Conservation (phyloP, 2,113 vertebrate species). For the Vimba vimba region DNA sequence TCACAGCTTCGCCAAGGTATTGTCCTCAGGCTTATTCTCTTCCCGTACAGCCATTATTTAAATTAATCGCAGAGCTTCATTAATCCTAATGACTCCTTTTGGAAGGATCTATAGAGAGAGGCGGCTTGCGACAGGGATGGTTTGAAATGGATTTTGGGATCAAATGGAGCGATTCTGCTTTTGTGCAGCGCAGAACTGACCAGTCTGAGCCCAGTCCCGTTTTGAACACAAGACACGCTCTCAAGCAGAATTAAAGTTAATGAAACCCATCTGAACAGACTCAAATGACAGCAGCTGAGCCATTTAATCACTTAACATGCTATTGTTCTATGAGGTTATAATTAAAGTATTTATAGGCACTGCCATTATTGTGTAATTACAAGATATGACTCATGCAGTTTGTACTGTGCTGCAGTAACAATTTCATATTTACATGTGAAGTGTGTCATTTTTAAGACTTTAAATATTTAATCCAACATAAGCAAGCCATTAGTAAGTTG, state of each 20-base stretch:
- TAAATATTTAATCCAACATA: neutral
- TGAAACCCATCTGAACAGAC: neutral
- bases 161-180: slow-evolving; percentile 12
- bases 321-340: neutral
- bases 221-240: neutral
- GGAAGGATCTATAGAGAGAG: neutral
- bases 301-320: neutral
- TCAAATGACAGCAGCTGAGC: neutral
- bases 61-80: slow-evolving; percentile 47
- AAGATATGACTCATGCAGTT: neutral
- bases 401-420: neutral
- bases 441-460: neutral
- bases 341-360: neutral
- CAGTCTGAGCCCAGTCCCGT: neutral
- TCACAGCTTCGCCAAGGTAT: slow-evolving; percentile 2
- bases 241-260: neutral
- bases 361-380: neutral
- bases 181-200: slow-evolving; percentile 24
- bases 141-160: neutral
- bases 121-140: neutral
- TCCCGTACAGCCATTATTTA: slow-evolving; percentile 45
- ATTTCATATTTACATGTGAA: neutral
- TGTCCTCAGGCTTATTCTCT: slow-evolving; percentile 33
- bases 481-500: too few species aligned
- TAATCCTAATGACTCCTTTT: slow-evolving; percentile 51